Percentiles rank a stretch among this genome's conserved stretches.
These are phyloP conservation scores for Trachymyrmex cornetzi DNA, from an alignment of 1,140 invertebrate genomes.

Conservation along the genomic window DNA sequence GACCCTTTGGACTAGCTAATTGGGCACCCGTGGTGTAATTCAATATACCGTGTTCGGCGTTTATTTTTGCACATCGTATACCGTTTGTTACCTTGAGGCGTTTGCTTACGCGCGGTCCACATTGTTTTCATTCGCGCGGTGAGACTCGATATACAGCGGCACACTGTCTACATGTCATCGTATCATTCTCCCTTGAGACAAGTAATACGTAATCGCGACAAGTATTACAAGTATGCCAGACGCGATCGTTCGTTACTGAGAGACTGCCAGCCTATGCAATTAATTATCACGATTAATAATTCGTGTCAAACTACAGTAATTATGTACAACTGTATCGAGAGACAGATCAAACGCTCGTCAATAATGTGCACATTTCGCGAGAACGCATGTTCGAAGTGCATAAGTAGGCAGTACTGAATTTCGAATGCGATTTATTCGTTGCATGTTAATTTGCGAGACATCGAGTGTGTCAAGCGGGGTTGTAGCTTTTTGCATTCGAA, in stretches of 20 bases:
- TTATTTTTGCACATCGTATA: not conserved
- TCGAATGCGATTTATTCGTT: too few species aligned
- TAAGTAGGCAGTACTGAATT: too few species aligned
- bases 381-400: too few species aligned
- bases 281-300: not conserved
- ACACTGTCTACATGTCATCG: not conserved
- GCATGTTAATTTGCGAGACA: too few species aligned
- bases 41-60: not conserved
- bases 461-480: too few species aligned
- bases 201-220: not conserved
- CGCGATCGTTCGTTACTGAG: not conserved
- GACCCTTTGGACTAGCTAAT: too few species aligned
- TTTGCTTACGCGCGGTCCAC: not conserved
- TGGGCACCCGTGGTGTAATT: too few species aligned
- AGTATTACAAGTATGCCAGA: not conserved
- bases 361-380: not conserved
- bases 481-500: too few species aligned
- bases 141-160: not conserved
- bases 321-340: not conserved
- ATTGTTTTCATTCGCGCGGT: not conserved
- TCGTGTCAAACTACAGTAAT: not conserved
- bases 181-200: too few species aligned
- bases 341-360: not conserved
- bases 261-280: not conserved
- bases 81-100: not conserved